Evolutionary conservation across 1,140 invertebrate species (phyloP).

Genomic region (Chironomus tepperi): DNA sequence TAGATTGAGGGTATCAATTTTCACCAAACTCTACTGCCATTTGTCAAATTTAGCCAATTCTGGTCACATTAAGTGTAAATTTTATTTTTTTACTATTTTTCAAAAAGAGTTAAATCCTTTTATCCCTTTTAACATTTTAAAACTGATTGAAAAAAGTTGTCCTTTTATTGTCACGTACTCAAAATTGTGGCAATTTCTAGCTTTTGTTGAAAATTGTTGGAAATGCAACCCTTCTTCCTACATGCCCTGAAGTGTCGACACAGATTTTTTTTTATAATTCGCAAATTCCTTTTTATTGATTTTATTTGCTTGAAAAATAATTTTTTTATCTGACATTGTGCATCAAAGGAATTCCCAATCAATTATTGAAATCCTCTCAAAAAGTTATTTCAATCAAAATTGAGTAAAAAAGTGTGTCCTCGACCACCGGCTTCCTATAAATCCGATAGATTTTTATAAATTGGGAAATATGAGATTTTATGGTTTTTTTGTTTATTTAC

Average conservation of each 20-base stretch:
- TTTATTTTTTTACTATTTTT: not conserved
- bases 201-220: not conserved
- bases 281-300: not conserved
- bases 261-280: not conserved
- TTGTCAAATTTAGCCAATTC: not conserved
- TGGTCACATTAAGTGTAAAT: not conserved
- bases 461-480: constrained; percentile 20
- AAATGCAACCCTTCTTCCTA: not conserved
- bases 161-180: not conserved
- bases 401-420: not conserved
- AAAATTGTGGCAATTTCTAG: not conserved
- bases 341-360: not conserved
- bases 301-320: not conserved
- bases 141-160: not conserved
- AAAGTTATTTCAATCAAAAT: not conserved
- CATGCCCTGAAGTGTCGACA: not conserved
- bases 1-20: not conserved
- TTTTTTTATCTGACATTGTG: constrained; percentile 13
- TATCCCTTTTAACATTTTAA: not conserved
- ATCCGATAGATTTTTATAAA: not conserved
- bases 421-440: not conserved
- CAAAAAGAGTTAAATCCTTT: no score
- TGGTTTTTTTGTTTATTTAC: constrained; percentile 22
- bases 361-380: not conserved
- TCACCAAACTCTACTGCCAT: not conserved